Base-by-base conservation (phyloP, 2,113 vertebrate genomes). In the Prinia subflava region DNA sequence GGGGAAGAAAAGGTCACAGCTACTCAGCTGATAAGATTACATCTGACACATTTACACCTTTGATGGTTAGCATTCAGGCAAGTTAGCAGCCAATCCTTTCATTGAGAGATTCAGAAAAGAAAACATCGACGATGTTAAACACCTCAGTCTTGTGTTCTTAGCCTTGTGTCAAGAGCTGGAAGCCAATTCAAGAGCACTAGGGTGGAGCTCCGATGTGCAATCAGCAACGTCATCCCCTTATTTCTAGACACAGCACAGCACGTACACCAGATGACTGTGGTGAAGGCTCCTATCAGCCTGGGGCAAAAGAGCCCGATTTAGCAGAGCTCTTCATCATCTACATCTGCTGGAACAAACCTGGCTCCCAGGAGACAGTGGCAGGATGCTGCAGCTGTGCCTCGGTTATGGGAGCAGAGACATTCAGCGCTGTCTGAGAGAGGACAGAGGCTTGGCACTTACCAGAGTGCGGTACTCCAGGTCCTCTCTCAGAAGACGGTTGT, bases 381-480 rank as follows among this genome's bases (percentile, higher is more conserved):
- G 42, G 78, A 83, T 39, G 46, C 63, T 77, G 70, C 50, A 41
- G 35, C 86, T 88, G 59, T 50, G 27, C 30, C 22, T 73, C 42
- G 33, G 8, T 9, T 44, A 49, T 7, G 10, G 63, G 12, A 73
- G 13, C 33, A 69, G 25, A 77, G 21, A 73, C n/a, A 19, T n/a
- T 42, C 24, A 86, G 35, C 18, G 46, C 85, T 57, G 31, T 13
- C 1, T 33, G 30, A 4, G 28, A 46, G 30, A 50, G 24, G 63
- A 64, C 8, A 69, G 35, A 52, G 52, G 63, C 25, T 55, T 46
- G 64, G 44, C 22, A 21, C 98, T 98, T 96, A 99, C 99, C 98
- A 99, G 97, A 23, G 99, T 99, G 49, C 98, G 98, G 94, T 99
- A 99, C 88, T 99, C 99, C 91, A 99, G 97, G 33, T 99, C 99